Percentiles rank a stretch among this genome's conserved stretches.
Evolutionary conservation across 2,113 vertebrate genomes (phyloP).

Genomic region (Meleagris gallopavo): DNA sequence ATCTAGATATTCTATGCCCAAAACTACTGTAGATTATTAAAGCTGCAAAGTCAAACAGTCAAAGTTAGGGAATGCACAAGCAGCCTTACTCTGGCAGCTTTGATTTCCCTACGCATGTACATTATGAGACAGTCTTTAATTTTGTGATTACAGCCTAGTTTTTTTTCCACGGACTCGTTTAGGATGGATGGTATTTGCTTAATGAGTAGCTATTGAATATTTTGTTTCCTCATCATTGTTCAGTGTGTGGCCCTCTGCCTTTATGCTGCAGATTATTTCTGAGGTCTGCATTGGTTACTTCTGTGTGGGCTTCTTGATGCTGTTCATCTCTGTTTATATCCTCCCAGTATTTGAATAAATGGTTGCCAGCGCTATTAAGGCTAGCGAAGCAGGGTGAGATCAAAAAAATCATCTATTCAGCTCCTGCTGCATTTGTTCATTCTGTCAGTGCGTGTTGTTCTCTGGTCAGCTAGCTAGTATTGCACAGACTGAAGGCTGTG

Average conservation of each 20-base stretch:
- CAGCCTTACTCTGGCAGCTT: background rate
- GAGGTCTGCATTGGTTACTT: background rate
- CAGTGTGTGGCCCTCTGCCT: conserved; percentile 32
- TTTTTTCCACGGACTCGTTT: conserved; percentile 58
- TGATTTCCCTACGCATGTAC: conserved; percentile 11
- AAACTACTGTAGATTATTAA: background rate
- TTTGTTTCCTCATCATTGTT: conserved; percentile 56
- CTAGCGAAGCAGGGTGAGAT: background rate
- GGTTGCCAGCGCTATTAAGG: background rate
- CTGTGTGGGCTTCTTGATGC: conserved; percentile 15
- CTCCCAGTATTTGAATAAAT: background rate
- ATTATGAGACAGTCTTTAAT: conserved; percentile 48
- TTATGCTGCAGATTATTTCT: background rate
- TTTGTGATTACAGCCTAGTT: conserved; percentile 30
- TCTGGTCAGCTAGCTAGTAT: background rate
- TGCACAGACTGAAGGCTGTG: background rate
- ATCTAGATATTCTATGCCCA: background rate
- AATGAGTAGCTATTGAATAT: conserved; percentile 54
- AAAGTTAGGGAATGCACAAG: background rate
- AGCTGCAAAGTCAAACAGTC: conserved; percentile 2
- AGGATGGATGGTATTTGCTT: conserved; percentile 31
- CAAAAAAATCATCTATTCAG: background rate
- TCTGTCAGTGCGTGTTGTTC: background rate
- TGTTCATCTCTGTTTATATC: background rate
- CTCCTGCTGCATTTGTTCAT: background rate